These are phyloP conservation scores for Thalassoma bifasciatum DNA, from an alignment of 2,113 vertebrate species.

Conservation along the genomic window DNA sequence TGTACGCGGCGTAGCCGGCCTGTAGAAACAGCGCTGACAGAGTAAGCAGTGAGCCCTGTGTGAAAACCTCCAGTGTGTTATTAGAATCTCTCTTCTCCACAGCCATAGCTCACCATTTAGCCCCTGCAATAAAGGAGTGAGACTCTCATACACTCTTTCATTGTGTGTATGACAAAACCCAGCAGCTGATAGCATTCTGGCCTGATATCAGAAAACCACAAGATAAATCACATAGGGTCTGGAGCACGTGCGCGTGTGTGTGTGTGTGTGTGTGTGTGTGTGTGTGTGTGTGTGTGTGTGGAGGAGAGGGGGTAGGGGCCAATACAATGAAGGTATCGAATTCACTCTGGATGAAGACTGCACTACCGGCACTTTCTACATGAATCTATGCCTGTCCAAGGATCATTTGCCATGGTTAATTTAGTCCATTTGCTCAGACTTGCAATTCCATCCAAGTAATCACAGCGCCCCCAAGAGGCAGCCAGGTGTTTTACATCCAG, in stretches of 20 bases:
- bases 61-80: slow-evolving; percentile 40
- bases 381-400: slow-evolving; percentile 77
- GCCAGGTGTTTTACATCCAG: slow-evolving; percentile 36
- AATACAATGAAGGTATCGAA: slow-evolving; percentile 68
- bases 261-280: slow-evolving; percentile 6
- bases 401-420: slow-evolving; percentile 80
- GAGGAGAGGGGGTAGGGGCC: slow-evolving; percentile 1
- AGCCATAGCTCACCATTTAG: slow-evolving; percentile 50
- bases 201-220: slow-evolving; percentile 60
- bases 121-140: slow-evolving; percentile 19
- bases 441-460: slow-evolving; percentile 72
- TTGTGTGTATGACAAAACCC: slow-evolving; percentile 59
- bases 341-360: slow-evolving; percentile 74
- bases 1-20: slow-evolving; percentile 20
- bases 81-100: slow-evolving; percentile 8
- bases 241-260: neutral
- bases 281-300: neutral
- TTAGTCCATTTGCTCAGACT: slow-evolving; percentile 67
- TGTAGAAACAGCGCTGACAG: slow-evolving; percentile 6
- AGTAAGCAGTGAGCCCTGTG: slow-evolving; percentile 5
- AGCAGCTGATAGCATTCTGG: slow-evolving; percentile 62
- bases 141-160: slow-evolving; percentile 48
- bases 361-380: slow-evolving; percentile 75
- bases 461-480: slow-evolving; percentile 83
- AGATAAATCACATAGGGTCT: slow-evolving; percentile 63